Base-by-base conservation (phyloP, 2,113 vertebrate species). In the Cygnus atratus region DNA sequence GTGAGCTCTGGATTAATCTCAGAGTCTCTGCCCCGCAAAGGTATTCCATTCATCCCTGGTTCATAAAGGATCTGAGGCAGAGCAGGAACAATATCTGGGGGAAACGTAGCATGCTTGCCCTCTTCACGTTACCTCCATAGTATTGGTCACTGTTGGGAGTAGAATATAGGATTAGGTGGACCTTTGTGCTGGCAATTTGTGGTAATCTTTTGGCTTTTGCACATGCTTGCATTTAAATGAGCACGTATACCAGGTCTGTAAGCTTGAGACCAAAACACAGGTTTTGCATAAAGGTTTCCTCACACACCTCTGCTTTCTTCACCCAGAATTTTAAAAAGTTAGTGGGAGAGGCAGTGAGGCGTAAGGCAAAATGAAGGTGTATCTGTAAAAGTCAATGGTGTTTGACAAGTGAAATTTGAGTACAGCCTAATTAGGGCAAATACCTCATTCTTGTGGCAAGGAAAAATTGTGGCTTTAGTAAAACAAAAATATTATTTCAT, bases 291-390 rank as follows among this genome's bases (percentile, higher is more conserved):
- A 16, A 84, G 54, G 13, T 26, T 10, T 66, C 29, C 37, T 52
- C 35, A 5, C 0, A 0, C 16, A 7, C 8, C 37, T 26, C 55
- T 77, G 31, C 28, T 10, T 17, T 74, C 72, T 46, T 31, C 46
- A 33, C 37, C n/a, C 10, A 35, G 33, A 16, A 16, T 46, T 87
- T 55, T 43, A 3, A 63, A 75, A 63, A n/a, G 19, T 54, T 35
- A 7, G 11, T 7, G 37, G 46, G 68, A 77, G 37, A 35, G 22
- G 14, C 48, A 58, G 22, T 9, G 82, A 84, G 54, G 33, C 2
- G 0, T 11, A 63, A 41, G 43, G 14, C n/a, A 71, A 28, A 71
- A 25, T 37, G 54, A 39, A 72, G 33, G 11, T 0, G 0, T 10
- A 6, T 16, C 74, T 75, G 43, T 76, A 4, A 11, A 74, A 90